Conservation (phyloP, 2,888 invertebrate genomes). For the Coelinius sp. region DNA sequence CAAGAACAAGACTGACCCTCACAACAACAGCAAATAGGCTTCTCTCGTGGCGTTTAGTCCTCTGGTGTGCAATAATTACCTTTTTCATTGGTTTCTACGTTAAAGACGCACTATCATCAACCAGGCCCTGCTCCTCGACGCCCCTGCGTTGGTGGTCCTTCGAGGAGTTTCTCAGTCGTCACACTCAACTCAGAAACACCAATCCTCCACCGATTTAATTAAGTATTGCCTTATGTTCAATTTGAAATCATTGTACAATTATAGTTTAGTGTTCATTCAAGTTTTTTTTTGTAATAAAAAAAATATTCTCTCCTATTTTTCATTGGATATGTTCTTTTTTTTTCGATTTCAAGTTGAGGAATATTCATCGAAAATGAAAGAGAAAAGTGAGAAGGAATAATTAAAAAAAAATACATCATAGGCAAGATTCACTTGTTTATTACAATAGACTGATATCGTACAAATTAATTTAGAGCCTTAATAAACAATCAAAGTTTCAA, state of each 20-base stretch:
- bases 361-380: too few species aligned
- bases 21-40: background rate
- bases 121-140: slow-evolving; percentile 45
- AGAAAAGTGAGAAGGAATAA: too few species aligned
- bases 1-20: background rate
- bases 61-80: slow-evolving; percentile 56
- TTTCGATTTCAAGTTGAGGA: too few species aligned
- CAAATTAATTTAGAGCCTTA: slow-evolving; percentile 68
- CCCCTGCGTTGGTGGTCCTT: slow-evolving; percentile 60
- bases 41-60: slow-evolving; percentile 52
- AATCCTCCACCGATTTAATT: slow-evolving; percentile 52
- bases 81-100: slow-evolving; percentile 61
- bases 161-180: slow-evolving; percentile 56
- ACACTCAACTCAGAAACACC: slow-evolving; percentile 47
- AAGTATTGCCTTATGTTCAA: background rate
- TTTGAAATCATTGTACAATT: slow-evolving; percentile 5
- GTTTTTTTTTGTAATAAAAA: slow-evolving; percentile 13
- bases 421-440: slow-evolving; percentile 65
- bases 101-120: slow-evolving; percentile 55
- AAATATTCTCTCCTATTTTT: slow-evolving; percentile 6
- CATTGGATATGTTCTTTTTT: too few species aligned
- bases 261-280: slow-evolving; percentile 4
- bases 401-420: background rate
- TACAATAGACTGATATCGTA: slow-evolving; percentile 69
- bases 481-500: slow-evolving; percentile 63